Evolutionary conservation across 2,888 invertebrate genomes (phyloP).

Genomic region (Hydraecia micacea): DNA sequence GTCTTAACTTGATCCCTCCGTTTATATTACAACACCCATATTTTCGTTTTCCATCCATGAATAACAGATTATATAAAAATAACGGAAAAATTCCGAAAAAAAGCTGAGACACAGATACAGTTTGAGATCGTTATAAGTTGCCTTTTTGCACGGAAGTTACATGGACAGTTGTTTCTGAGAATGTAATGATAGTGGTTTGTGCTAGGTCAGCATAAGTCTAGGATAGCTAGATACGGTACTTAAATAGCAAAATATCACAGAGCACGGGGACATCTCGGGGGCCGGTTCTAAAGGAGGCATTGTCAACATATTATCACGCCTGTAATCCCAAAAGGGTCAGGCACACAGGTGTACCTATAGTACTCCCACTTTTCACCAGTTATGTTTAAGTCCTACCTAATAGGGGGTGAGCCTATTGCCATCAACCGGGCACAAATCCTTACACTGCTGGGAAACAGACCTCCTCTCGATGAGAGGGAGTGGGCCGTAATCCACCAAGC

Average conservation of each 20-base stretch:
- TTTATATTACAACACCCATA: conserved; percentile 19
- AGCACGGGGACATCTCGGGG: neutral
- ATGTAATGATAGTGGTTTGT: conserved; percentile 27
- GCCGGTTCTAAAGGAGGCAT: neutral
- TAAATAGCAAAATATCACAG: neutral
- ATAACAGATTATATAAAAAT: conserved; percentile 25
- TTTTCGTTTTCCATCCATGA: conserved; percentile 14
- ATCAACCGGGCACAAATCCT: no score
- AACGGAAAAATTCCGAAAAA: neutral
- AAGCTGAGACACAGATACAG: neutral
- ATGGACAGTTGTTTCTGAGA: conserved; percentile 38
- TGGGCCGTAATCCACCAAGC: no score
- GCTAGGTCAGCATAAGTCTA: conserved; percentile 29
- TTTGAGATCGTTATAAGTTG: conserved; percentile 7
- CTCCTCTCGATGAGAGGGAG: no score
- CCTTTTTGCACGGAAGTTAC: conserved; percentile 10
- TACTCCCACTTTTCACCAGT: no score
- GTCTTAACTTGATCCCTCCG: neutral
- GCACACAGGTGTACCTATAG: no score
- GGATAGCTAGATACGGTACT: conserved; percentile 1
- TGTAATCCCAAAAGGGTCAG: no score
- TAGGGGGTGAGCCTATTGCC: no score
- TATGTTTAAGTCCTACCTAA: no score
- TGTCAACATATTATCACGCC: neutral
- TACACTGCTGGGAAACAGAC: no score